Percentiles rank a stretch among this genome's conserved stretches.
These are phyloP conservation scores for Hippocampus kuda DNA, from an alignment of 2,797 vertebrate species.

Conservation along the genomic window DNA sequence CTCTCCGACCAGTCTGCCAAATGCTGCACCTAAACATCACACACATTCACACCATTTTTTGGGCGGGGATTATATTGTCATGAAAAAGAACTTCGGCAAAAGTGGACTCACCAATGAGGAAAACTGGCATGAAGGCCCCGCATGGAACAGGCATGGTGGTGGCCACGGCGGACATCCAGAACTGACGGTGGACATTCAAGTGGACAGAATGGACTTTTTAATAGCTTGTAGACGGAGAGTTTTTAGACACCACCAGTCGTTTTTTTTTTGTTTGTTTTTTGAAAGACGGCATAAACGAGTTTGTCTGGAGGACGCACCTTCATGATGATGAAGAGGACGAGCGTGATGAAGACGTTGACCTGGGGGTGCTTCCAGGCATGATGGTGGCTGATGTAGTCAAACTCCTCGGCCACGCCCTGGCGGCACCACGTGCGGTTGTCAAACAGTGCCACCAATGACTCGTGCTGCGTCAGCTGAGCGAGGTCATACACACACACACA, in stretches of 20 bases:
- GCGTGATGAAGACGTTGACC: slow-evolving; percentile 88
- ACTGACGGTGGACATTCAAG: slow-evolving; percentile 59
- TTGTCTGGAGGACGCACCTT: slow-evolving; percentile 65
- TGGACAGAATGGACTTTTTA: neutral
- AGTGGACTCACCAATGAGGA: slow-evolving; percentile 82
- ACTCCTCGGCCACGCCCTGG: slow-evolving; percentile 80
- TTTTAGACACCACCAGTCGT: too few relatives aligned
- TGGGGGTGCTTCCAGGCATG: slow-evolving; percentile 89
- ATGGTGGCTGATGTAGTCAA: slow-evolving; percentile 77
- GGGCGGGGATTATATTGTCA: neutral
- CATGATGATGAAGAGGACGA: slow-evolving; percentile 94
- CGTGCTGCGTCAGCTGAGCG: slow-evolving; percentile 89
- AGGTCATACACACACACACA: neutral
- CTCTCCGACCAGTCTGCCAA: slow-evolving; percentile 92
- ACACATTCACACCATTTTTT: slow-evolving; percentile 9
- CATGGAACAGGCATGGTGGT: slow-evolving; percentile 97
- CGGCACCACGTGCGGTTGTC: slow-evolving; percentile 96
- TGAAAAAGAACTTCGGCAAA: neutral
- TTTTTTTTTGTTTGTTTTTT: too few relatives aligned
- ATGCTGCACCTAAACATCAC: slow-evolving; percentile 78
- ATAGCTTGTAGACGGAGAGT: neutral
- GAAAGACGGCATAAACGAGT: too few relatives aligned
- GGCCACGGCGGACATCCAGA: slow-evolving; percentile 98
- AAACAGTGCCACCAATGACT: slow-evolving; percentile 89
- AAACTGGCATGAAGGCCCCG: slow-evolving; percentile 97